These are phyloP conservation scores for Megalops cyprinoides DNA, from an alignment of 2,797 vertebrate species.

Conservation along the genomic window DNA sequence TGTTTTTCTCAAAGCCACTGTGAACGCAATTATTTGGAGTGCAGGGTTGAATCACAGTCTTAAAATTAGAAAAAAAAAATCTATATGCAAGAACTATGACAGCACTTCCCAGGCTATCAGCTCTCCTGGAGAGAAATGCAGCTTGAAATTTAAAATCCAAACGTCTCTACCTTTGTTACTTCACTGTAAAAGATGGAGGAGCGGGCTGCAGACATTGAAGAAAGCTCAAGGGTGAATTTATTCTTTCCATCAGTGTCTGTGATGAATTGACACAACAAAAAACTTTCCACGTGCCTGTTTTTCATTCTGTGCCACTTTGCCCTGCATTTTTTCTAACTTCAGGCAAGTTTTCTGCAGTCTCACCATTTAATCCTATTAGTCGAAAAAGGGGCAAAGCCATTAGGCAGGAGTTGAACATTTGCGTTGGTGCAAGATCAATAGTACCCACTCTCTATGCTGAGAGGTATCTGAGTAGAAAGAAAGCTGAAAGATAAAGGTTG, in stretches of 20 bases:
- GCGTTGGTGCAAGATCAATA: conserved; percentile 48
- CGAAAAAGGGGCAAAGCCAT: conserved; percentile 79
- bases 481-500: conserved; percentile 70
- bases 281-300: conserved; percentile 57
- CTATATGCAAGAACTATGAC: conserved; percentile 71
- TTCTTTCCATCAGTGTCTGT: conserved; percentile 19
- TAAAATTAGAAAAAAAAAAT: conserved; percentile 51
- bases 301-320: conserved; percentile 41
- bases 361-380: conserved; percentile 80
- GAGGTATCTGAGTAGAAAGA: conserved; percentile 53
- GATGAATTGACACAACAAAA: conserved; percentile 59
- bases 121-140: neutral
- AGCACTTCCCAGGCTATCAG: conserved; percentile 25
- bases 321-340: conserved; percentile 48
- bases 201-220: conserved; percentile 12
- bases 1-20: conserved; percentile 55
- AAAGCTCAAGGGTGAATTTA: conserved; percentile 2
- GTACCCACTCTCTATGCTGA: conserved; percentile 34
- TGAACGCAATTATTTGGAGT: conserved; percentile 68
- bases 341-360: conserved; percentile 57
- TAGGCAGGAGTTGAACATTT: conserved; percentile 64
- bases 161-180: conserved; percentile 24
- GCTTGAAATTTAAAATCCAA: conserved; percentile 31
- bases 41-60: conserved; percentile 67
- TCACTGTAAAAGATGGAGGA: conserved; percentile 22